A percentile compares a stretch with the other conserved stretches of the same genome.
These are phyloP conservation scores for Antigone vipio DNA, from an alignment of 2,113 vertebrate species.

Conservation along the genomic window DNA sequence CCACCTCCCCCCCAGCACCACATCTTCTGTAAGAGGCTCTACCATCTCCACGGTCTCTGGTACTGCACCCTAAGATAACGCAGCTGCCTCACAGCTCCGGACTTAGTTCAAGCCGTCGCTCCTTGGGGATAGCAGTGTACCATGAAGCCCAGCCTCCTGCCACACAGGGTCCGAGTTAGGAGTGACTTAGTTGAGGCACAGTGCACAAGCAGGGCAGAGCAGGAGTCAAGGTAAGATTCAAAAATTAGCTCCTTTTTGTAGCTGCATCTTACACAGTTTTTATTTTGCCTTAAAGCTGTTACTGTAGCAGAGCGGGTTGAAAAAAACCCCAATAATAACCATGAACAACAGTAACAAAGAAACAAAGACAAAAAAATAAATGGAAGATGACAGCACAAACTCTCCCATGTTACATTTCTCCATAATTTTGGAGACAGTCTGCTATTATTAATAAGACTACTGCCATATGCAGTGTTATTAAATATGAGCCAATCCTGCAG, in stretches of 20 bases:
- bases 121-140: not conserved
- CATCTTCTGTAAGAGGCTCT: not conserved
- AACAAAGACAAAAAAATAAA: not conserved
- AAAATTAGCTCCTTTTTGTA: not conserved
- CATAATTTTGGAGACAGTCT: not conserved
- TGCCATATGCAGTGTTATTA: not conserved
- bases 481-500: not conserved
- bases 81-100: not conserved
- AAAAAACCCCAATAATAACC: not conserved
- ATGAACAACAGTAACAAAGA: not conserved
- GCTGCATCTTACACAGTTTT: not conserved
- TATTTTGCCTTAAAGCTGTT: not conserved
- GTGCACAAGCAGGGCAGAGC: accelerated
- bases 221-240: not conserved
- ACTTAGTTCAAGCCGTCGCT: not conserved
- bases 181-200: not conserved
- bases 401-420: not conserved
- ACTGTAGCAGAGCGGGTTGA: not conserved
- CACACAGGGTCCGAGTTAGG: not conserved
- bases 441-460: not conserved
- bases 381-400: not conserved
- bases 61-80: not conserved
- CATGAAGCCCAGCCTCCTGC: not conserved
- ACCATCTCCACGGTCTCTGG: not conserved
- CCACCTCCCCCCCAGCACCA: not conserved